Evolutionary conservation across 2,113 vertebrate species (phyloP).

Genomic region (Pomatorhinus ruficollis): DNA sequence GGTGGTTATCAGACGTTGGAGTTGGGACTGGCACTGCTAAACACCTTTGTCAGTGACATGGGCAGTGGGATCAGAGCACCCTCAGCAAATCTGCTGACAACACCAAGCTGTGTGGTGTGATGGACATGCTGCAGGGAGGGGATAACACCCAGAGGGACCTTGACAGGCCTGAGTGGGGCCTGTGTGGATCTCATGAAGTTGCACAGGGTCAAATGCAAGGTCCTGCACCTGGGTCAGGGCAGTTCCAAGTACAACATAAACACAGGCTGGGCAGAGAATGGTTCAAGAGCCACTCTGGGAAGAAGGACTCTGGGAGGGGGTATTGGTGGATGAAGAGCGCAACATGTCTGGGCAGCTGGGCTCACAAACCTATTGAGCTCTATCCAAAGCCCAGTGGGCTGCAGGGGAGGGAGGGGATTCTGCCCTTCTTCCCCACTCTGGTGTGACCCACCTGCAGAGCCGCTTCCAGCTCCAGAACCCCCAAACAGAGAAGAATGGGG

Average conservation of each 20-base stretch:
- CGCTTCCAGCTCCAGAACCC: neutral
- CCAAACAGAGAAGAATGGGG: neutral
- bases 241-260: neutral
- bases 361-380: neutral
- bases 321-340: neutral
- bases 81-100: fast-evolving
- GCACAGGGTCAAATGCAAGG: neutral
- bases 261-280: neutral
- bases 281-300: neutral
- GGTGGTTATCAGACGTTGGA: neutral
- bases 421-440: neutral
- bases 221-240: neutral
- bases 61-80: neutral
- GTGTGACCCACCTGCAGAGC: neutral
- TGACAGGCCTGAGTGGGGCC: neutral
- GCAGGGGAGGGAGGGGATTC: neutral
- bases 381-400: neutral
- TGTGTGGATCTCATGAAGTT: neutral
- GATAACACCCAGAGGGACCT: neutral
- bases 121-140: neutral
- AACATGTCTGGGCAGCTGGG: neutral
- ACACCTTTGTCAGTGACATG: neutral
- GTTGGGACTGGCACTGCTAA: neutral
- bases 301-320: neutral
- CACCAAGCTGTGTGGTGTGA: neutral